Evolutionary conservation across 2,797 vertebrate species (phyloP), one percentile per base, ranked within the genome.

Genomic region (Tadarida brasiliensis): DNA sequence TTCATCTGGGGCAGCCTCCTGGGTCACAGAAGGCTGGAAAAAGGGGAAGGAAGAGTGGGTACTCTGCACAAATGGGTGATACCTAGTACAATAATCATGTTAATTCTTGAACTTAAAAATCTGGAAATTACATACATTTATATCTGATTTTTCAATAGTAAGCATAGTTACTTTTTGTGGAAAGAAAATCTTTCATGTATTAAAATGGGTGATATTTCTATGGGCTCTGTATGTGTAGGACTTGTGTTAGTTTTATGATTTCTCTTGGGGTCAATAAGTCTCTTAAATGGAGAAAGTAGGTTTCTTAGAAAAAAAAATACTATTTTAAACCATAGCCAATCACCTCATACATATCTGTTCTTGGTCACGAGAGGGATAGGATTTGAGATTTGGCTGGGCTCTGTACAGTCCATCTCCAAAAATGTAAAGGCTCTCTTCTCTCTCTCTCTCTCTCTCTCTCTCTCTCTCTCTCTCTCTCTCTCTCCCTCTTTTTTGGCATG

Each of bases 161-260:
- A 83, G 11, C 3, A 51, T 56, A 70, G 70, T 67, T 68, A 78
- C 19, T 85, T 86, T 61, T 78, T 49, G 8, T 57, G 74, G 89
- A 88, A 94, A 91, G 59, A 67, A 91, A 68, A 67, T 93, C n/a
- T 71, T 95, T 61, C 33, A 49, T 30, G 77, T 44, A 51, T n/a
- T 83, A 56, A 91, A 96, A 74, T 84, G 51, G 44, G 20, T 90
- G 57, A 30, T 93, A 81, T 57, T 96, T 95, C n/a, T 61, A 54
- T 47, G 26, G 93, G 22, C 16, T 71, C 30, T 89, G 4, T 35
- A 30, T 76, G 19, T 84, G n/a, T 28, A 89, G 28, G 57, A 76
- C 44, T 39, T 68, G 28, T 87, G 59, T 54, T 94, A 95, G 77
- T 15, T 93, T 91, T 67, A 22, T 61, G 24, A 56, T 76, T 92